These are phyloP conservation scores for Dasypogon diadema DNA, from an alignment of 2,888 invertebrate species.

Conservation along the genomic window DNA sequence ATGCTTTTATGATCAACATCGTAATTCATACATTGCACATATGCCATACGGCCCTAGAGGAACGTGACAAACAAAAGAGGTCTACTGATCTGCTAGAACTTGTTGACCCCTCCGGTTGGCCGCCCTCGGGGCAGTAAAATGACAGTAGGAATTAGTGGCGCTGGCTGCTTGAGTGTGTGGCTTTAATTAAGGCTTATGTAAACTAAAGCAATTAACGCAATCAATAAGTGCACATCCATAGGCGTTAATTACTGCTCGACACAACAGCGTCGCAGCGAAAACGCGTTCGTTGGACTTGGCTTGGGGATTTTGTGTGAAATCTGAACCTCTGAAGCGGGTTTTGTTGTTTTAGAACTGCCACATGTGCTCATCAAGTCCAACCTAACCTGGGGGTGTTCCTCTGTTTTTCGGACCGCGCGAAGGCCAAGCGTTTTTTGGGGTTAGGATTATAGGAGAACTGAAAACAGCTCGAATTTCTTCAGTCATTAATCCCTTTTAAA, in stretches of 20 bases:
- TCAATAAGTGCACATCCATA: constrained; percentile 24
- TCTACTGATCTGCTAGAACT: neutral
- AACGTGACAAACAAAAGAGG: neutral
- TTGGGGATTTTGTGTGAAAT: neutral
- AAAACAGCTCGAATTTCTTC: no score
- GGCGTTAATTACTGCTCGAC: constrained; percentile 22
- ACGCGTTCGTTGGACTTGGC: no score
- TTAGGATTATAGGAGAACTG: no score
- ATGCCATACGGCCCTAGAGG: neutral
- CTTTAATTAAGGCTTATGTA: constrained; percentile 22
- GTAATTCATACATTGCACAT: neutral
- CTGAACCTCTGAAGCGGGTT: no score
- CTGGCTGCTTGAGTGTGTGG: neutral
- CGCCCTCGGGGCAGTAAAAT: neutral
- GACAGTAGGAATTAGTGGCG: neutral
- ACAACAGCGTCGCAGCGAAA: no score
- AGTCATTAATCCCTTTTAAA: neutral
- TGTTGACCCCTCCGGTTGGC: neutral
- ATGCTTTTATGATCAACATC: neutral
- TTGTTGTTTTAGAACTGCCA: no score
- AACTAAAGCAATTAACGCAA: constrained; percentile 44
- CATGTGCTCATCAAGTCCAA: neutral
- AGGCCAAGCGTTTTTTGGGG: no score
- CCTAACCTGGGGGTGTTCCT: no score
- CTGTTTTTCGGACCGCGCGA: no score